phyloP scores from a whole-genome alignment of 2,113 vertebrate genomes.

The Coptodon rendalli region DNA sequence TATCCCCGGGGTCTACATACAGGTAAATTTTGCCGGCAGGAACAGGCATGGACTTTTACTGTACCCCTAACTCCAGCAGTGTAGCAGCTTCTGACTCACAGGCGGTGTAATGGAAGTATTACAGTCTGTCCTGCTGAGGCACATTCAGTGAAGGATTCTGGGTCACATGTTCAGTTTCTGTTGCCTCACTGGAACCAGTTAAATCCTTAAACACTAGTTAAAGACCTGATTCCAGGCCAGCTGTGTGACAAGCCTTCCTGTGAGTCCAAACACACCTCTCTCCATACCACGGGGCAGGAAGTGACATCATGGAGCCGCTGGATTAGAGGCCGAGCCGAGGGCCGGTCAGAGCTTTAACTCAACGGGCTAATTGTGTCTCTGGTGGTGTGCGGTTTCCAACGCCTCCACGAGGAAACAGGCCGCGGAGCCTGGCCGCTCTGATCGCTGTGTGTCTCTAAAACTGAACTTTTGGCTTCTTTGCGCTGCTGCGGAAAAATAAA shows the following conservation, averaged over 20 bases:
- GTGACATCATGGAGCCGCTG: slow-evolving; percentile 45
- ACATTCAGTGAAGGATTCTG: background rate
- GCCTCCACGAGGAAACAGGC: background rate
- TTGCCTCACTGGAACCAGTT: background rate
- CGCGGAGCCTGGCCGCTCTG: background rate
- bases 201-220: background rate
- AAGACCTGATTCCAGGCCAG: background rate
- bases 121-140: background rate
- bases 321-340: background rate
- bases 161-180: background rate
- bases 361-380: slow-evolving; percentile 46
- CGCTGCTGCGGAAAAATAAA: background rate
- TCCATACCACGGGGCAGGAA: background rate
- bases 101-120: background rate
- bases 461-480: background rate
- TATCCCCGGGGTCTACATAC: background rate
- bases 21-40: background rate
- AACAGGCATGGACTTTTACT: background rate
- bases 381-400: slow-evolving; percentile 12
- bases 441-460: background rate
- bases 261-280: slow-evolving; percentile 2
- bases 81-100: background rate
- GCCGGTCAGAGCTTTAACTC: background rate
- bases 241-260: background rate
- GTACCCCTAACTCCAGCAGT: background rate